Base-by-base conservation (phyloP, 2,888 invertebrate genomes). In the Drosophila anomalata region DNA sequence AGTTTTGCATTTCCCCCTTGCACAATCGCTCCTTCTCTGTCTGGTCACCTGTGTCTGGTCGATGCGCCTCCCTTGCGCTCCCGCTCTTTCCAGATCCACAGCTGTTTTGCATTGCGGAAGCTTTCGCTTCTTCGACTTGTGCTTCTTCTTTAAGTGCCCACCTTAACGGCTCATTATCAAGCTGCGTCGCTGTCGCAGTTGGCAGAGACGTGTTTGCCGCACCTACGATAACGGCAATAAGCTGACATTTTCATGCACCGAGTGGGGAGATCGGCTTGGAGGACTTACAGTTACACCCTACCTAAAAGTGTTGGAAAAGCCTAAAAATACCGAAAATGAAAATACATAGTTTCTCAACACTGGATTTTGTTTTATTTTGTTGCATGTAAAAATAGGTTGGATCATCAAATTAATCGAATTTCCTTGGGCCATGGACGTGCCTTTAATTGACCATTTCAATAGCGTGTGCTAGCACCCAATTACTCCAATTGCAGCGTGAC, bases 161-260 rank as follows among this genome's bases (percentile, higher is more conserved):
- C 73, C 76, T 77, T 76, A 77, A 83, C 78, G 62, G 76, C 87
- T 88, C 77, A 82, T 88, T 88, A 85, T 87, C 84, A 79, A 68
- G 83, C 50, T 46, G 50, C 44, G 71, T 72, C 79, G 73, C 55
- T 17, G 55, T 57, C 60, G 82, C 70, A 31, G 50, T 48, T 50
- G 60, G 82, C 70, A 39, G 50, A 60, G 78, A 63, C 71, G 69
- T 76, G 77, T 84, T 78, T 87, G 82, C 88, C 82, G 82, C 82
- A 82, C 82, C 82, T 82, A 86, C 83, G 82, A 88, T 88, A 82
- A 82, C 82, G 88, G 82, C 79, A 86, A 77, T 83, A 79, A 79
- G 69, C 77, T 67, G 87, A 76, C 79, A 81, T 76, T 76, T 71
- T 54, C 78, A 68, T 73, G 76, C 73, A 68, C 47, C 54, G 47